Percentiles rank a stretch among this genome's conserved stretches.
phyloP scores from a whole-genome alignment of 2,888 invertebrate genomes.

The Mesoligia furuncula region DNA sequence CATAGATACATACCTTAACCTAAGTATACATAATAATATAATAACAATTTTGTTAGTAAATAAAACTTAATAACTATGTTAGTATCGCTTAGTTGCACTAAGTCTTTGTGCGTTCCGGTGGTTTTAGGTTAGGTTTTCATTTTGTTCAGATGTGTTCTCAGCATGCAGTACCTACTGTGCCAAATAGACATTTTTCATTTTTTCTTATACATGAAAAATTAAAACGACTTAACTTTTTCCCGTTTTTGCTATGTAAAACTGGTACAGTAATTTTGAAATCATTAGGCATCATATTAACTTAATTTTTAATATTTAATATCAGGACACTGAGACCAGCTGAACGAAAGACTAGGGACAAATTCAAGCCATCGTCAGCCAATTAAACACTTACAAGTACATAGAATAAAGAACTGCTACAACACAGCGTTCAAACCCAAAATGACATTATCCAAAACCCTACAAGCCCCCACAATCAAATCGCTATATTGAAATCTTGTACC shows the following conservation, averaged over 20 bases:
- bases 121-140: neutral
- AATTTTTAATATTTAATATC: neutral
- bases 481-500: conserved; percentile 66
- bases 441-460: conserved; percentile 1
- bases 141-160: neutral
- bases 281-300: neutral
- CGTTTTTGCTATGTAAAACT: neutral
- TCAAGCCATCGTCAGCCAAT: neutral
- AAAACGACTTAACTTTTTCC: too few species aligned
- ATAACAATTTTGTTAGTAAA: too few species aligned
- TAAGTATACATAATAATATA: too few species aligned
- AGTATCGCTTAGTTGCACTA: too few species aligned
- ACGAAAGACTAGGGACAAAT: neutral
- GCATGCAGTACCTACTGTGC: too few species aligned
- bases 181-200: too few species aligned
- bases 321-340: neutral
- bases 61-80: too few species aligned
- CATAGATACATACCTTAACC: too few species aligned
- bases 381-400: too few species aligned
- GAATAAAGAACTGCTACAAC: neutral
- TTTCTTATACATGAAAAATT: too few species aligned
- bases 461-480: conserved; percentile 53
- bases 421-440: neutral
- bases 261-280: neutral
- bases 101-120: too few species aligned